Conservation (phyloP, 2,113 vertebrate genomes). For the Rhabdornis inornatus region DNA sequence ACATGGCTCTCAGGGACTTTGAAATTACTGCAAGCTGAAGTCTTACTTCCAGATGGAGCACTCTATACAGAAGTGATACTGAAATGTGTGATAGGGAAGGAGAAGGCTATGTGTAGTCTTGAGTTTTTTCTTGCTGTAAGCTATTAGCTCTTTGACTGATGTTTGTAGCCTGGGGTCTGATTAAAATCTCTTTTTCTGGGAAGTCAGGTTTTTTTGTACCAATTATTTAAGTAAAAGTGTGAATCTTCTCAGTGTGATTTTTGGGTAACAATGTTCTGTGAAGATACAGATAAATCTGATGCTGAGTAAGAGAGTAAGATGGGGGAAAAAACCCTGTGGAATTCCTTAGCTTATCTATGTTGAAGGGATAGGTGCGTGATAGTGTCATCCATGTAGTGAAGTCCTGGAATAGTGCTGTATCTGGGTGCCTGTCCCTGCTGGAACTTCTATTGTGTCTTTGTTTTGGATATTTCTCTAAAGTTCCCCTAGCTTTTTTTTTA, state of each 20-base stretch:
- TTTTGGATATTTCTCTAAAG: neutral
- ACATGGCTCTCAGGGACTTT: neutral
- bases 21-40: neutral
- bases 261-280: neutral
- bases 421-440: neutral
- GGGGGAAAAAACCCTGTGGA: neutral
- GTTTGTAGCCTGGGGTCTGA: neutral
- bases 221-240: neutral
- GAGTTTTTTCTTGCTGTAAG: neutral
- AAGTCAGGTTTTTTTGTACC: accelerated
- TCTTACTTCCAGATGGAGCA: neutral
- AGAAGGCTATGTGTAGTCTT: neutral
- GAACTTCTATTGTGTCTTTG: neutral
- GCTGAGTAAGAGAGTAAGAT: neutral
- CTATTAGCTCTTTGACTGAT: neutral
- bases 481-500: neutral
- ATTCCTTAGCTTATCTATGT: neutral
- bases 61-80: neutral
- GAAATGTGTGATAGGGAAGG: neutral
- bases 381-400: neutral
- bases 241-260: neutral
- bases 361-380: neutral
- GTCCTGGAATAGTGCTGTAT: neutral
- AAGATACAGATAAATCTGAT: neutral
- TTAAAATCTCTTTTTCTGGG: neutral